These are phyloP conservation scores for Pseudorectes ferrugineus DNA, from an alignment of 2,113 vertebrate species.

Conservation along the genomic window DNA sequence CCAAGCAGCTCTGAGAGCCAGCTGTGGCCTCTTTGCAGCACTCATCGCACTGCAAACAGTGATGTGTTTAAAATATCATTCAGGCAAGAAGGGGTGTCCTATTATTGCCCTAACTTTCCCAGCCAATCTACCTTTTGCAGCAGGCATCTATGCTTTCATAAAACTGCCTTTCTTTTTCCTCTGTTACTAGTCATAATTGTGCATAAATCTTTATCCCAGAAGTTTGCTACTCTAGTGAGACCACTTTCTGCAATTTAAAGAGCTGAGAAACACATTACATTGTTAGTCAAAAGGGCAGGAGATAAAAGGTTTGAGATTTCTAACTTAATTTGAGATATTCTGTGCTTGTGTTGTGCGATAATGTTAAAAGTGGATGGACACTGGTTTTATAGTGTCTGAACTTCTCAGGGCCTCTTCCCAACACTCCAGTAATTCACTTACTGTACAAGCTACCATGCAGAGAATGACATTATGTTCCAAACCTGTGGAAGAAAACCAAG, in stretches of 20 bases:
- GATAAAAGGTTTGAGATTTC: slow-evolving; percentile 1
- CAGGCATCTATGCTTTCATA: neutral
- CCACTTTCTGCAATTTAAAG: neutral
- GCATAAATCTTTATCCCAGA: slow-evolving; percentile 19
- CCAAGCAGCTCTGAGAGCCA: neutral
- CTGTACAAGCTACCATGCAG: neutral
- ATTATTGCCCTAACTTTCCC: neutral
- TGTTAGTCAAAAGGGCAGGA: slow-evolving; percentile 27
- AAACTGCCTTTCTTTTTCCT: neutral
- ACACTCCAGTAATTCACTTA: neutral
- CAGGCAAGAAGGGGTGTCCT: neutral
- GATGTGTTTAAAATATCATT: neutral
- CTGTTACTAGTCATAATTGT: neutral
- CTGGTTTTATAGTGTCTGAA: neutral
- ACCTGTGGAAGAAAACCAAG: neutral
- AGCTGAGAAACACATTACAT: neutral
- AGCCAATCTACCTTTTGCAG: neutral
- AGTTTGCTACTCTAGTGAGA: slow-evolving; percentile 4
- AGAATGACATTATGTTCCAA: neutral
- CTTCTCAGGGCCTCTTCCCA: neutral
- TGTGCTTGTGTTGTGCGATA: neutral
- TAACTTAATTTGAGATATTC: slow-evolving; percentile 31
- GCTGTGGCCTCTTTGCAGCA: neutral
- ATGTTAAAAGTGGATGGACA: neutral
- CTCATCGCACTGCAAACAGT: neutral